Evolutionary conservation across 37 sponge, comb jelly and placozoan species (phyloP), one percentile per base, ranked within the genome.

Genomic region (Spongilla lacustris): DNA sequence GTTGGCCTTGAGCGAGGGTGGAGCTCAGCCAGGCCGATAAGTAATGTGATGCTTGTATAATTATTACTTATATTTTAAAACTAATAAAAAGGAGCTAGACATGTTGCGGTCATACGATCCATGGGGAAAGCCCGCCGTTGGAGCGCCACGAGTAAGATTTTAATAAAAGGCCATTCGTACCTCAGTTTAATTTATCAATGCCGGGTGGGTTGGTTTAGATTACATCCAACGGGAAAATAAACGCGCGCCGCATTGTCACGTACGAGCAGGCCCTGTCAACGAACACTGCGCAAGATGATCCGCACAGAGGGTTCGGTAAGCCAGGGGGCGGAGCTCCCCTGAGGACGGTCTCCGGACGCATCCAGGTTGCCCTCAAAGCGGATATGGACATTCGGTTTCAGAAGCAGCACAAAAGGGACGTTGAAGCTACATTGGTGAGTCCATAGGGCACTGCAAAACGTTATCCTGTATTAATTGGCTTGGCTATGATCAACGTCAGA

Each of bases 11-110:
- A n/a, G n/a, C n/a, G n/a, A n/a, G n/a, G n/a, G n/a, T n/a, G n/a
- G n/a, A n/a, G n/a, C n/a, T n/a, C n/a, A n/a, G n/a, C n/a, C n/a
- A n/a, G n/a, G n/a, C n/a, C n/a, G n/a, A n/a, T n/a, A n/a, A n/a
- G n/a, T n/a, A n/a, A n/a, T n/a, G n/a, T n/a, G n/a, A n/a, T n/a
- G n/a, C n/a, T n/a, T n/a, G n/a, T n/a, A n/a, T n/a, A n/a, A n/a
- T n/a, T n/a, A n/a, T n/a, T n/a, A n/a, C n/a, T n/a, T n/a, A n/a
- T n/a, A n/a, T n/a, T n/a, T n/a, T n/a, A n/a, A n/a, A n/a, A n/a
- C n/a, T n/a, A n/a, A n/a, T n/a, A n/a, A n/a, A n/a, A n/a, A 90
- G 91, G 91, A 90, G 38, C 69, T 90, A 28, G 82, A 90, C 30
- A 75, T 82, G 85, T 71, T 90, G 36, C 81, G 85, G 72, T 67